phyloP scores from a whole-genome alignment of 2,888 invertebrate species.

The Netelia fuscicornis region DNA sequence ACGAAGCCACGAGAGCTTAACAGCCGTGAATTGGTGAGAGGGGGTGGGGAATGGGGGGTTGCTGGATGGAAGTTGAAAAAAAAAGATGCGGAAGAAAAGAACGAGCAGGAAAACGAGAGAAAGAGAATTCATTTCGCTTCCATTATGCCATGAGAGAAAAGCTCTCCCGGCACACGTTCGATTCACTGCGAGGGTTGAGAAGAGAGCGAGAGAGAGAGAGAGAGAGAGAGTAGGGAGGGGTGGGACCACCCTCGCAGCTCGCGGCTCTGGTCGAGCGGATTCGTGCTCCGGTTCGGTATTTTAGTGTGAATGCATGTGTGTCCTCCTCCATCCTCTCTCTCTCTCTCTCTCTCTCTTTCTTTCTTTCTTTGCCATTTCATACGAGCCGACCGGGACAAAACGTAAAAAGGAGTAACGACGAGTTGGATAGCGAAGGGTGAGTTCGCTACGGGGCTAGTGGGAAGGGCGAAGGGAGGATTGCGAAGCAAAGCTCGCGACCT shows the following conservation, averaged over 20 bases:
- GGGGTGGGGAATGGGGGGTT: neutral
- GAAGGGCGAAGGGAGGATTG: slow-evolving; percentile 6
- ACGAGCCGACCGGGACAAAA: slow-evolving; percentile 29
- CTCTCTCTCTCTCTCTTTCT: neutral
- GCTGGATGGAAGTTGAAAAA: neutral
- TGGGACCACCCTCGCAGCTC: slow-evolving; percentile 9
- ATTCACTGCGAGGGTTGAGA: slow-evolving; percentile 27
- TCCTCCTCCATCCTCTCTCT: neutral
- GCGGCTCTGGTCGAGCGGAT: slow-evolving; percentile 40
- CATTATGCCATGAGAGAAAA: slow-evolving; percentile 53
- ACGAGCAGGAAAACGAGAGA: slow-evolving; percentile 19
- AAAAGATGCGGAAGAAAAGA: slow-evolving; percentile 12
- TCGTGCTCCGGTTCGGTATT: slow-evolving; percentile 42
- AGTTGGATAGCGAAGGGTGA: neutral
- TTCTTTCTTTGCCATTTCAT: slow-evolving; percentile 10
- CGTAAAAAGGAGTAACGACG: slow-evolving; percentile 39
- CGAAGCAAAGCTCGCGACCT: slow-evolving; percentile 55
- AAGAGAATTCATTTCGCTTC: slow-evolving; percentile 52
- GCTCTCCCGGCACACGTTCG: slow-evolving; percentile 55
- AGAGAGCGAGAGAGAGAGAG: too few relatives aligned
- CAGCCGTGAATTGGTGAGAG: neutral
- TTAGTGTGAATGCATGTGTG: slow-evolving; percentile 41
- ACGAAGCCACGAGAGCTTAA: slow-evolving; percentile 14
- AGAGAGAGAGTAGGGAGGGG: too few relatives aligned
- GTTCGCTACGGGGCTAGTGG: neutral